These are phyloP conservation scores for Pilophorus perplexus DNA, from an alignment of 2,888 invertebrate genomes.

Conservation along the genomic window DNA sequence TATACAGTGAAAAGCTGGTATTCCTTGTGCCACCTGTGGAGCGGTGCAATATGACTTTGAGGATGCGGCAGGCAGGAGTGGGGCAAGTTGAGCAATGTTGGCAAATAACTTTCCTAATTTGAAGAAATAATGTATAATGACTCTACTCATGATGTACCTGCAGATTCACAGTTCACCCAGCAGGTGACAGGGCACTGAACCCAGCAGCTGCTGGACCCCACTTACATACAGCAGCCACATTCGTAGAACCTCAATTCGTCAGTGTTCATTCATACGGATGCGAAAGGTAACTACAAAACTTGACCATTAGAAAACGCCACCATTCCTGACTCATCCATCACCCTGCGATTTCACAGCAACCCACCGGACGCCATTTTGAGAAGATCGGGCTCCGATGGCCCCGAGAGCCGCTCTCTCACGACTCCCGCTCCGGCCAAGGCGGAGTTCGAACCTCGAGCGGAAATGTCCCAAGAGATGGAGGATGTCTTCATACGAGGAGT, in stretches of 20 bases:
- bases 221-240: slow-evolving; percentile 58
- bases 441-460: slow-evolving; percentile 54
- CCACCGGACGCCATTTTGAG: slow-evolving; percentile 20
- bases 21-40: slow-evolving; percentile 48
- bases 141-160: too few species aligned
- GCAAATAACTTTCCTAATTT: too few species aligned
- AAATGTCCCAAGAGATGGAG: slow-evolving; percentile 76
- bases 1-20: slow-evolving; percentile 49
- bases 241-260: slow-evolving; percentile 79
- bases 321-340: neutral
- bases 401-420: neutral
- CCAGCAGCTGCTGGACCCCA: slow-evolving; percentile 28
- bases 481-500: slow-evolving; percentile 82
- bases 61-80: slow-evolving; percentile 70
- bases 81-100: slow-evolving; percentile 58
- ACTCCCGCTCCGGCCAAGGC: neutral
- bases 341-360: slow-evolving; percentile 7
- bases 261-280: slow-evolving; percentile 84
- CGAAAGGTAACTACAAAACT: slow-evolving; percentile 52
- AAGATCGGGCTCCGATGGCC: slow-evolving; percentile 12
- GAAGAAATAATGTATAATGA: too few species aligned
- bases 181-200: slow-evolving; percentile 32
- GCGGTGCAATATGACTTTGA: slow-evolving; percentile 74
- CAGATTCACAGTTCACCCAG: slow-evolving; percentile 56
- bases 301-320: neutral